These are phyloP conservation scores for Mystacides longicornis DNA, from an alignment of 2,888 invertebrate species.

Conservation along the genomic window DNA sequence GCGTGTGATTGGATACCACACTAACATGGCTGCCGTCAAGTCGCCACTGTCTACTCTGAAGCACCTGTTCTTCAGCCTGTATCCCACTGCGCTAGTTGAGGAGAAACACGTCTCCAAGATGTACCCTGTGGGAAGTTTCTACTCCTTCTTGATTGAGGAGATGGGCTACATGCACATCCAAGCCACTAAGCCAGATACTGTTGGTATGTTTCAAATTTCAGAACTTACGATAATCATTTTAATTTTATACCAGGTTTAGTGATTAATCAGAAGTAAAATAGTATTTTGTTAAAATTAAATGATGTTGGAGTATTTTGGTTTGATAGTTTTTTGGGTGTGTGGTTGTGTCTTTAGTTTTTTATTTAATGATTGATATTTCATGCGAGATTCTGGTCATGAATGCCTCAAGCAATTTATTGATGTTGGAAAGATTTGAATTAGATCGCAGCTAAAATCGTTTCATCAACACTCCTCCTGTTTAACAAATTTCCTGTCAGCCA, in stretches of 20 bases:
- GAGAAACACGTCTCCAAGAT: conserved; percentile 41
- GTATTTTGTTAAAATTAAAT: background rate
- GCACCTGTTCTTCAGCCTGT: conserved; percentile 41
- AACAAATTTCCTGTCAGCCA: too few species aligned
- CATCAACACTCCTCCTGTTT: too few species aligned
- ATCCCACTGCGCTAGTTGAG: conserved; percentile 46
- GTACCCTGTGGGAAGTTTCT: conserved; percentile 43
- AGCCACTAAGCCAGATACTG: conserved; percentile 74
- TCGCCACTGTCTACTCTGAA: conserved; percentile 32
- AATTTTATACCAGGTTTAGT: background rate
- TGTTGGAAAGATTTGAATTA: background rate
- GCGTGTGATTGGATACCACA: conserved; percentile 33
- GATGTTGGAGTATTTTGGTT: background rate
- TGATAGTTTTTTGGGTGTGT: background rate
- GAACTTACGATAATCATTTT: background rate
- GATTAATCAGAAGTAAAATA: background rate
- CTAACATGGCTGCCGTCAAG: conserved; percentile 43
- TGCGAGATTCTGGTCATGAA: too few species aligned
- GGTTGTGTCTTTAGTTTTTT: background rate
- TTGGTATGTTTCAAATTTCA: conserved; percentile 56
- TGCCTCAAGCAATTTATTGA: too few species aligned
- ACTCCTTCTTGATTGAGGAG: conserved; percentile 38
- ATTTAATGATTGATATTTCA: too few species aligned
- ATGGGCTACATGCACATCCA: conserved; percentile 65
- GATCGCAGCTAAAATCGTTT: too few species aligned